These are phyloP conservation scores for Cromileptes altivelis DNA, from an alignment of 2,113 vertebrate genomes.

Conservation along the genomic window DNA sequence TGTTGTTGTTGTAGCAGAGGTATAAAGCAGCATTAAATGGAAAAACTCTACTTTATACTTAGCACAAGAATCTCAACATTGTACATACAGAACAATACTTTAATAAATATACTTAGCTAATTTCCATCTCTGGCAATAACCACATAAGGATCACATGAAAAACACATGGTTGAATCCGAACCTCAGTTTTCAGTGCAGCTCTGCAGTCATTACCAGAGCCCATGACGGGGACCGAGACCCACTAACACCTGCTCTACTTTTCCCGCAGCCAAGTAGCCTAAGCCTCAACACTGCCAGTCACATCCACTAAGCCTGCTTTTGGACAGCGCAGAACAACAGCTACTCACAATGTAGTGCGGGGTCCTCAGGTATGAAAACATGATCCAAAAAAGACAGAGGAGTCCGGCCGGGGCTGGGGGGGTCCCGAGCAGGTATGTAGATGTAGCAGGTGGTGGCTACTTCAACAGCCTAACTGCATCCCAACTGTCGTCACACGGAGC, in stretches of 20 bases:
- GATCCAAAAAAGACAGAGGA: not conserved
- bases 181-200: not conserved
- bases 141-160: not conserved
- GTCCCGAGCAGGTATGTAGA: conserved; percentile 9
- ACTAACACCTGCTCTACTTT: conserved; percentile 60
- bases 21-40: not conserved
- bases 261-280: conserved; percentile 58
- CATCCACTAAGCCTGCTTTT: not conserved
- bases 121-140: not conserved
- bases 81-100: no score
- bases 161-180: not conserved
- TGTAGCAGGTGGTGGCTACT: not conserved
- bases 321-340: not conserved
- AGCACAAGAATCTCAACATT: not conserved
- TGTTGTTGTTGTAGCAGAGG: not conserved
- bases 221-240: conserved; percentile 12
- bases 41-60: no score
- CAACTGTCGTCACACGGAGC: conserved; percentile 33
- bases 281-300: conserved; percentile 21
- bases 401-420: not conserved
- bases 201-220: not conserved
- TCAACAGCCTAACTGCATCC: conserved; percentile 18
- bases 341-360: conserved; percentile 80
- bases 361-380: conserved; percentile 82
- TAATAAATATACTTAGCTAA: not conserved